Evolutionary conservation across 1,140 invertebrate genomes (phyloP), one percentile per base, ranked within the genome.

Genomic region (Patella vulgata): DNA sequence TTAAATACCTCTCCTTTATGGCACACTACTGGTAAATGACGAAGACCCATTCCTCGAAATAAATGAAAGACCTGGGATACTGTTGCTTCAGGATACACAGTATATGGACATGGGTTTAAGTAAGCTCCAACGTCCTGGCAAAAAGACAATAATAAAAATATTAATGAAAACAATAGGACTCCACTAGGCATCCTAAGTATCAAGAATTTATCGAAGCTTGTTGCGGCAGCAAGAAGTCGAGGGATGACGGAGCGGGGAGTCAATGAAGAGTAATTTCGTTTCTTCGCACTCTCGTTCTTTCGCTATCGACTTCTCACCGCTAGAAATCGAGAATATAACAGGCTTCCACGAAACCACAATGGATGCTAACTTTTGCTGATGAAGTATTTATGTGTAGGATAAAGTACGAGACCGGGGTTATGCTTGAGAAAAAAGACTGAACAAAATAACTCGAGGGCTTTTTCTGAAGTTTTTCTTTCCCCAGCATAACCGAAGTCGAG

Each of bases 21-120:
- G 83, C 97, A 93, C 0, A 97, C 90, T n/a, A 99, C 94, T 50
- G 95, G 89, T 67, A 99, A 85, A 86, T 99, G 97, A 14, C 97
- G 86, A 47, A 99, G 85, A 1, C 97, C 97, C 30, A 99, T 86
- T 25, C 92, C 95, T 68, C 97, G 87, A 82, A 99, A 99, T 19
- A 98, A 86, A 58, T 91, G 87, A 81, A 98, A 99, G 66, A 97
- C 90, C 66, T 95, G 88, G 50, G 93, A 93, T 47, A 99, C 86
- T n/a, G 75, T 71, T n/a, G 71, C 74, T 11, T 73, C 65, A 4
- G 66, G 69, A 48, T 71, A 76, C 30, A 80, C 73, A 3, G 66
- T 79, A 59, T 78, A 80, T 0, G 95, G 93, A 0, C 94, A 92
- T 39, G 92, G 91, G 85, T 98, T 97, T 92, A 98, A 95, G 75